Conservation (phyloP, 2,113 vertebrate species). For the Thermophis baileyi region DNA sequence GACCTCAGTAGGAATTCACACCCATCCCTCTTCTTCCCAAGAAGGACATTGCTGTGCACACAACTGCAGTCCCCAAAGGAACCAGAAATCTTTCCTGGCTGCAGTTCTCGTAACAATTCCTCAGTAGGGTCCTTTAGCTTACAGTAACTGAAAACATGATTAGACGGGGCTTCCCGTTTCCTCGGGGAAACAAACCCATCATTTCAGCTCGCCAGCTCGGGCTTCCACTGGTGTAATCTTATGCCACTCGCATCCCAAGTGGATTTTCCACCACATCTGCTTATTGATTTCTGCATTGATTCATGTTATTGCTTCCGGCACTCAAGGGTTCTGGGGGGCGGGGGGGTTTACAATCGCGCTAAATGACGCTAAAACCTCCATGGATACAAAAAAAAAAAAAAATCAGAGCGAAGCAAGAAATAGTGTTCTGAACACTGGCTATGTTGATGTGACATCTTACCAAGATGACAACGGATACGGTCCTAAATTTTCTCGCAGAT, state of each 20-base stretch:
- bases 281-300: neutral
- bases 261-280: neutral
- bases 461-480: neutral
- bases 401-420: neutral
- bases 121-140: neutral
- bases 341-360: neutral
- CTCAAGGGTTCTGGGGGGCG: neutral
- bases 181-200: neutral
- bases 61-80: neutral
- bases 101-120: neutral
- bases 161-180: neutral
- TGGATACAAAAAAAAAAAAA: neutral
- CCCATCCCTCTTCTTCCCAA: neutral
- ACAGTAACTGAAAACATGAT: neutral
- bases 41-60: neutral
- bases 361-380: neutral
- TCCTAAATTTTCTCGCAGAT: neutral
- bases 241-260: neutral
- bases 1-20: neutral
- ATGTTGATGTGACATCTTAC: neutral
- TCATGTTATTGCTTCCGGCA: neutral
- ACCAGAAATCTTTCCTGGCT: neutral
- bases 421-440: neutral
- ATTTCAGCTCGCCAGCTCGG: neutral
- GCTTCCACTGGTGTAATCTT: neutral